Percentiles rank a stretch among this genome's conserved stretches.
These are phyloP conservation scores for Chrysochloris asiatica DNA, from an alignment of 2,113 vertebrate genomes.

Conservation along the genomic window DNA sequence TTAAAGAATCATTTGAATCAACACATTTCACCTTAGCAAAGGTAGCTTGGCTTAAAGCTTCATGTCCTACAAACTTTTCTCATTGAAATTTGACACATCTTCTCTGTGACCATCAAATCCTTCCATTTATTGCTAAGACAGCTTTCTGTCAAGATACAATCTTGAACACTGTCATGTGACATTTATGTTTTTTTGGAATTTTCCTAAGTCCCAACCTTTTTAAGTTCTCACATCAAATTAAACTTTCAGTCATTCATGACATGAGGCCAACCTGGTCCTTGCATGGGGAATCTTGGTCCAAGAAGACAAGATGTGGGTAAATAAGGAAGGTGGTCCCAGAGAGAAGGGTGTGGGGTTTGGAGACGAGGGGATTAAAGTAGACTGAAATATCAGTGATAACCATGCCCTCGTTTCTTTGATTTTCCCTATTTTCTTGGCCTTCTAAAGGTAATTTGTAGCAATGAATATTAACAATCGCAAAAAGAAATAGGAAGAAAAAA, in stretches of 20 bases:
- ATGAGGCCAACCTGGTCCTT: background rate
- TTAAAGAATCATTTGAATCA: constrained; percentile 3
- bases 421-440: constrained; percentile 4
- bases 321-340: background rate
- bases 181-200: background rate
- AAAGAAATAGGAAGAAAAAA: constrained; percentile 30
- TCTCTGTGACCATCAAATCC: constrained; percentile 11
- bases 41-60: background rate
- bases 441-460: constrained; percentile 13
- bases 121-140: background rate
- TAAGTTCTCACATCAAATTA: background rate
- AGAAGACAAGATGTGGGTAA: background rate
- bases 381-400: background rate
- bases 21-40: background rate
- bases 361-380: background rate
- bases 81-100: background rate
- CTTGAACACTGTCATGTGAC: background rate
- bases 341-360: background rate
- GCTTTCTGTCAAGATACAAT: background rate
- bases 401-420: background rate
- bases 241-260: background rate
- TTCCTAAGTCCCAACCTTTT: background rate
- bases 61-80: background rate
- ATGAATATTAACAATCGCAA: background rate
- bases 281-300: constrained; percentile 37